A percentile compares a stretch with the other conserved stretches of the same genome.
phyloP scores from a whole-genome alignment of 2,888 invertebrate species.

The Apotomis capreana region DNA sequence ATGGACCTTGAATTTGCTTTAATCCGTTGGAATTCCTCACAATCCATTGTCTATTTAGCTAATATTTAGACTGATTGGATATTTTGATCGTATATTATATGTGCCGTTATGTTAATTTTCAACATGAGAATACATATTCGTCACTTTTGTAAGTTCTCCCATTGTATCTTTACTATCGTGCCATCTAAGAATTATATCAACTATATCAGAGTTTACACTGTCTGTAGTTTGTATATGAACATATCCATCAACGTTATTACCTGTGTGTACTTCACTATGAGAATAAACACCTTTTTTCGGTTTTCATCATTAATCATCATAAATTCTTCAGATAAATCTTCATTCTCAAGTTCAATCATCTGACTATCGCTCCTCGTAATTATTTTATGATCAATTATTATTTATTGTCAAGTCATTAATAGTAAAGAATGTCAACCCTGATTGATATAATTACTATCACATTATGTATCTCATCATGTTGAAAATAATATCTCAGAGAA shows the following conservation, averaged over 20 bases:
- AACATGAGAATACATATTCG: neutral
- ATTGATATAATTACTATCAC: neutral
- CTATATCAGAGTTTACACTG: too few relatives aligned
- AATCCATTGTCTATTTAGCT: neutral
- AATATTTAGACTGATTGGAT: too few relatives aligned
- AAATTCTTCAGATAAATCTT: neutral
- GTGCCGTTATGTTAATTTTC: neutral
- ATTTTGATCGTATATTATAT: too few relatives aligned
- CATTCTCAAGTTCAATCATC: neutral
- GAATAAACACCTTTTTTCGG: neutral
- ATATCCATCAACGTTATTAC: neutral
- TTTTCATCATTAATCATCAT: neutral
- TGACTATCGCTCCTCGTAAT: neutral
- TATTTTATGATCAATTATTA: constrained; percentile 1
- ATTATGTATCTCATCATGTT: neutral
- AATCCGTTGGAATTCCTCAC: constrained; percentile 44
- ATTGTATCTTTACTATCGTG: neutral
- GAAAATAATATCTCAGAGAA: neutral
- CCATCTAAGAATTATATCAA: too few relatives aligned
- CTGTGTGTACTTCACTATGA: neutral
- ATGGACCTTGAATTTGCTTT: constrained; percentile 48
- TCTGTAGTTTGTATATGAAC: neutral
- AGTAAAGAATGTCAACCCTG: neutral
- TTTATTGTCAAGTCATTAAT: neutral
- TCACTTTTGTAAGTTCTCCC: neutral